Base-by-base conservation (phyloP, 2,797 vertebrate species). In the Myripristis jacobus region DNA sequence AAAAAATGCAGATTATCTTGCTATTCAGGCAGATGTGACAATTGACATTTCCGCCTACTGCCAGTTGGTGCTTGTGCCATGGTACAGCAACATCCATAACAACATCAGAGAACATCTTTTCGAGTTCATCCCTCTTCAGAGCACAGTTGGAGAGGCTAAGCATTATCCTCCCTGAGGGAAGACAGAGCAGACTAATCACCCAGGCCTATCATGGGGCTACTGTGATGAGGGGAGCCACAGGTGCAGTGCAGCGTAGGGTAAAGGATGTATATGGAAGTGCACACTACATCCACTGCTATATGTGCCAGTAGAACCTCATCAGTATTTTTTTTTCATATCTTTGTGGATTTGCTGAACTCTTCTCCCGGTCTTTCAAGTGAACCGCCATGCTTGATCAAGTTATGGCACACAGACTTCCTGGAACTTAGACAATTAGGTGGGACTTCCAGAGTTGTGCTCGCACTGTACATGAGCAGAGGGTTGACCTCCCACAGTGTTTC, bases 71-170 rank as follows among this genome's bases (percentile, higher is more conserved):
- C 53, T 58, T 43, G 19, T n/a, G n/a, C 22, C 58, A 29, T 16
- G 36, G 12, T 70, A 61, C 66, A 29, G 60, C 3, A 52, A 61
- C 48, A 24, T 15, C 25, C 16, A 24, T 15, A 58, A 54, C 19
- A 65, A 65, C 29, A 2, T 74, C 4, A 59, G 66, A 50, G 71
- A 74, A n/a, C 36, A 21, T 13, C 60, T 79, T 51, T 71, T 54
- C 21, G 53, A 66, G 48, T 67, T 72, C n/a, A 54, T 66, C 10
- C 3, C 44, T 1, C 6, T 65, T 9, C 51, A 52, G 36, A 70
- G 71, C 43, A 0, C 34, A 62, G 1, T 7, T 57, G 62, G 62
- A 63, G n/a, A 55, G 66, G 12, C 62, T 75, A 2, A 57, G 24
- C 56, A 53, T 36, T 12, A 51, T 71, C 3, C 69, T 77, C 48